These are phyloP conservation scores for Luperina nickerlii DNA, from an alignment of 2,888 invertebrate species.

Conservation along the genomic window DNA sequence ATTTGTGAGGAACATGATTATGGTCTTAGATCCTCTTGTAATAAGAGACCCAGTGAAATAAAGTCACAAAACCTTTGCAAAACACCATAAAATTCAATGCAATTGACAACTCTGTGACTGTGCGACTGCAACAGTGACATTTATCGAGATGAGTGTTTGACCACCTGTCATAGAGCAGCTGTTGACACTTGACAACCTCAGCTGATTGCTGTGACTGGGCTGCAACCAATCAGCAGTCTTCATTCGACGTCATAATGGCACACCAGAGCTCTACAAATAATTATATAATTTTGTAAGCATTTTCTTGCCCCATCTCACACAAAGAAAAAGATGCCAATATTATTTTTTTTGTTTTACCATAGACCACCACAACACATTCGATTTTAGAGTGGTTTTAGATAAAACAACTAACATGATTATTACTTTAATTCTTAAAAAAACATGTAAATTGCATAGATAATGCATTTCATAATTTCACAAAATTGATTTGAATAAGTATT, in stretches of 20 bases:
- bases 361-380: background rate
- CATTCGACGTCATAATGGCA: background rate
- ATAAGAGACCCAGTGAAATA: slow-evolving; percentile 7
- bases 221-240: slow-evolving; percentile 3
- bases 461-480: background rate
- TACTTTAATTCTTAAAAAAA: background rate
- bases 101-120: background rate
- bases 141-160: background rate
- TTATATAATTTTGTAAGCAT: background rate
- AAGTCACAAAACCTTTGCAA: background rate
- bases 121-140: slow-evolving; percentile 5
- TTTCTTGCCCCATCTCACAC: background rate
- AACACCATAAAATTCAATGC: slow-evolving; percentile 3
- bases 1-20: slow-evolving; percentile 92
- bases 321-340: background rate
- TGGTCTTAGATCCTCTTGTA: background rate
- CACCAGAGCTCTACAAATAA: too few species aligned
- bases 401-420: too few species aligned
- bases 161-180: slow-evolving; percentile 4
- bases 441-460: background rate
- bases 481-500: background rate
- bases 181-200: slow-evolving; percentile 16
- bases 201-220: slow-evolving; percentile 8
- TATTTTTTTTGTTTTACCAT: slow-evolving; percentile 5
- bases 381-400: background rate